Base-by-base conservation (phyloP, 2,797 vertebrate species). In the Peromyscus aztecus region DNA sequence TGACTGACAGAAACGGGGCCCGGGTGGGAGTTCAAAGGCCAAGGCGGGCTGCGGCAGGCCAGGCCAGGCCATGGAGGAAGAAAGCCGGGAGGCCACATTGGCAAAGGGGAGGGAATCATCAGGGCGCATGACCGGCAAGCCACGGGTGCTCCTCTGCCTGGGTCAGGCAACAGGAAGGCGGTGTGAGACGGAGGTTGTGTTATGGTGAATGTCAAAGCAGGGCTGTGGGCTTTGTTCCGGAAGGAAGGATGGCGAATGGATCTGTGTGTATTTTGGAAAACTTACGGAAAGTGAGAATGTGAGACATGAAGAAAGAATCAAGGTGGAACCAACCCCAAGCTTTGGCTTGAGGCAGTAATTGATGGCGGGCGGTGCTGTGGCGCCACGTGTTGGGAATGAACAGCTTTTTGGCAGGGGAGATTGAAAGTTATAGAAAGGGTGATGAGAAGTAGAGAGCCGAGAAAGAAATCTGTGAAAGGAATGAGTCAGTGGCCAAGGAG, bases 401-500 rank as follows among this genome's bases (percentile, higher is more conserved):
- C 0, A 3, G 4, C 2, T 11, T 69, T 24, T 13, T 0, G 37
- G 55, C 67, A 34, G 29, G 34, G 37, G 46, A 75, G 34, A 37
- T 4, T 0, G 34, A 43, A 55, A 71, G 34, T 24, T 40, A 52
- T 34, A 85, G 81, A 11, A 11, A 73, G 59, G 27, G 12, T 46
- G 77, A 46, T 81, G 37, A 76, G 34, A 40, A 77, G 85, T 0
- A 88, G 37, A 65, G 94, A 81, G 49, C 11, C 21, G 27, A 89
- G 75, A 67, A 82, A 82, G 63, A 84, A 69, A 92, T n/a, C 6
- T 4, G 16, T n/a, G 63, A 6, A 34, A 63, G 75, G 49, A 84
- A 67, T 78, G 94, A 91, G 94, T 93, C 91, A 76, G 43, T 9
- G 21, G 24, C 82, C 65, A 86, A 59, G 63, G 46, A 75, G 81